phyloP scores from a whole-genome alignment of 1,140 invertebrate genomes.

The Pseudachorutes palmiensis region DNA sequence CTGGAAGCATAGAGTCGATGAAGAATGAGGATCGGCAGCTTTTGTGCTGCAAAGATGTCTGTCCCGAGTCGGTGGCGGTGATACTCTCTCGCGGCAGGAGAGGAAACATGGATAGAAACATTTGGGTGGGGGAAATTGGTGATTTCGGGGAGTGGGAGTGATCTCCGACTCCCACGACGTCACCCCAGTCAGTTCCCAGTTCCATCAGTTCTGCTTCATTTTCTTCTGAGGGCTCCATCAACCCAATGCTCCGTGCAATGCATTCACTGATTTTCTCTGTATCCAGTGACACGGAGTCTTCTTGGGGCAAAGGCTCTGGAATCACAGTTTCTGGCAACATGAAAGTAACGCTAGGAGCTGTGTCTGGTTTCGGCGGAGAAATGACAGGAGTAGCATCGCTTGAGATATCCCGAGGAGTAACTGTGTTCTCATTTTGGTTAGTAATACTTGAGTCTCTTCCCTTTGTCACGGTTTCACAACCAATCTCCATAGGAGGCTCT shows the following conservation, averaged over 20 bases:
- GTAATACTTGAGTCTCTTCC: background rate
- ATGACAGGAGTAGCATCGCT: background rate
- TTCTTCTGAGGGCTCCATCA: conserved; percentile 24
- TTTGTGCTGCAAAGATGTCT: too few relatives aligned
- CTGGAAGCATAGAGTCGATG: conserved; percentile 36
- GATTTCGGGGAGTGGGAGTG: conserved; percentile 28
- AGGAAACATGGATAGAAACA: conserved; percentile 37
- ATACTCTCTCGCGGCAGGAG: conserved; percentile 30
- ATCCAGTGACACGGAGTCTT: background rate
- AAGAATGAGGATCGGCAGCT: conserved; percentile 29
- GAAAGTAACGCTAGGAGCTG: background rate
- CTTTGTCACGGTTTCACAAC: background rate
- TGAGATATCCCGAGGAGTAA: background rate
- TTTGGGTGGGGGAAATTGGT: conserved; percentile 37
- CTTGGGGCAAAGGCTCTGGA: too few relatives aligned
- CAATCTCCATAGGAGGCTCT: too few relatives aligned
- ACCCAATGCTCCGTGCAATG: conserved; percentile 35
- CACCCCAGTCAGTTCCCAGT: conserved; percentile 27
- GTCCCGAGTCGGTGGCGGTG: background rate
- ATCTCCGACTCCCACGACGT: conserved; percentile 1
- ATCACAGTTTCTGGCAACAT: background rate
- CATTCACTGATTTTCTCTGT: conserved; percentile 37
- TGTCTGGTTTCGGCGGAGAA: background rate
- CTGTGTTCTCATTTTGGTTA: background rate
- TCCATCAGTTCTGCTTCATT: conserved; percentile 30